Evolutionary conservation across 2,113 vertebrate genomes (phyloP), one percentile per base, ranked within the genome.

Genomic region (Labeo rohita): DNA sequence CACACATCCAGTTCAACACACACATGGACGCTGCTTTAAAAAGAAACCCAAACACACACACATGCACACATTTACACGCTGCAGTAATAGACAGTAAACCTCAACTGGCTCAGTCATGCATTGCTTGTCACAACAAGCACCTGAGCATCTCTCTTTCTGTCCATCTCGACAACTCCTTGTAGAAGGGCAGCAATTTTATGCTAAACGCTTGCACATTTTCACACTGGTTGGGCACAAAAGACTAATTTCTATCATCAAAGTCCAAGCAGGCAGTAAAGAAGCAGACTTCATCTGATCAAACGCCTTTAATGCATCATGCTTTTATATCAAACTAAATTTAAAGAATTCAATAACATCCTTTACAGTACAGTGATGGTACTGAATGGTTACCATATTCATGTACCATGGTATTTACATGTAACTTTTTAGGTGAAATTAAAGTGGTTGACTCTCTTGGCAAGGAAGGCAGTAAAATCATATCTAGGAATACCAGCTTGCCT

Each of bases 1-100:
- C 47, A 54, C 10, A 83, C 47, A 83, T 54, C 15, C 65, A 70
- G 11, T 6, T 56, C 16, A 83, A 66, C 61, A 81, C 28, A 82
- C 80, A 83, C 47, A 83, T 63, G 18, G 12, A 70, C 3, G 1
- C 23, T 8, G 21, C 59, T 63, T 80, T 47, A 23, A 47, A 80
- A 23, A 65, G 6, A 45, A 56, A 61, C 52, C 43, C 7, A 11
- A 16, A 65, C 59, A 80, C 5, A 15, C 36, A 45, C 36, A 61
- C 5, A 15, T 21, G 23, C 36, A 61, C 34, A 56, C 36, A 1
- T 43, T 72, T 21, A 74, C 39, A 63, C 12, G 43, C n/a, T 63
- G 56, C 52, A 59, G 2, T 63, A 47, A 45, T 75, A 50, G 45
- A 75, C 72, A 75, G 39, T n/a, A 65, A 65, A 80, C 21, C n/a